Conservation (phyloP, 2,888 invertebrate genomes). For the Cephus pulcher region DNA sequence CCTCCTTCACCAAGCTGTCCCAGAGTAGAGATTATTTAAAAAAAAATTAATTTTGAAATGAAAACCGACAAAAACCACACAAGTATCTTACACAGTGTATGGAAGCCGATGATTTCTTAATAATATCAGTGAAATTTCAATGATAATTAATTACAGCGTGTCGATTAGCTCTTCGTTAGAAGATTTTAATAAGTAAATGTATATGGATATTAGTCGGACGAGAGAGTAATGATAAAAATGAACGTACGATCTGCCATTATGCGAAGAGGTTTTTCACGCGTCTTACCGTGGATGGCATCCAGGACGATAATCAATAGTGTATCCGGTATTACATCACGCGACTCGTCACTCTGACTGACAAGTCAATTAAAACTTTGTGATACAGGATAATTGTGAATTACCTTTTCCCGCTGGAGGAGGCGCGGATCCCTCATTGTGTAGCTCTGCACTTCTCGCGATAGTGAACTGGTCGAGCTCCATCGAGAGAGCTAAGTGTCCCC, state of each 20-base stretch:
- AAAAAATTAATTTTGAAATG: neutral
- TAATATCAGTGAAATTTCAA: neutral
- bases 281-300: neutral
- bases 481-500: constrained; percentile 71
- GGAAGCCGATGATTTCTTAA: neutral
- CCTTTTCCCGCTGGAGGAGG: constrained; percentile 63
- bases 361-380: neutral
- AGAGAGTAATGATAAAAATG: neutral
- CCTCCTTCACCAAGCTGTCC: constrained; percentile 40
- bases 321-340: neutral
- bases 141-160: neutral
- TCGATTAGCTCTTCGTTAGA: neutral
- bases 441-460: constrained; percentile 73
- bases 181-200: neutral
- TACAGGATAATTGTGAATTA: constrained; percentile 43
- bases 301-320: neutral
- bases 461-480: constrained; percentile 74
- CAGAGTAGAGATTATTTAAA: neutral
- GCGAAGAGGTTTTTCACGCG: neutral
- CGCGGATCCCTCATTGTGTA: constrained; percentile 70
- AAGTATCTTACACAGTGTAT: neutral
- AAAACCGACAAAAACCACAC: neutral
- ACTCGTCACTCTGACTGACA: neutral
- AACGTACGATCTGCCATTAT: neutral
- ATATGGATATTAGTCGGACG: neutral